These are phyloP conservation scores for Cryptomyrus ogoouensis DNA, from an alignment of 2,113 vertebrate genomes.

Conservation along the genomic window DNA sequence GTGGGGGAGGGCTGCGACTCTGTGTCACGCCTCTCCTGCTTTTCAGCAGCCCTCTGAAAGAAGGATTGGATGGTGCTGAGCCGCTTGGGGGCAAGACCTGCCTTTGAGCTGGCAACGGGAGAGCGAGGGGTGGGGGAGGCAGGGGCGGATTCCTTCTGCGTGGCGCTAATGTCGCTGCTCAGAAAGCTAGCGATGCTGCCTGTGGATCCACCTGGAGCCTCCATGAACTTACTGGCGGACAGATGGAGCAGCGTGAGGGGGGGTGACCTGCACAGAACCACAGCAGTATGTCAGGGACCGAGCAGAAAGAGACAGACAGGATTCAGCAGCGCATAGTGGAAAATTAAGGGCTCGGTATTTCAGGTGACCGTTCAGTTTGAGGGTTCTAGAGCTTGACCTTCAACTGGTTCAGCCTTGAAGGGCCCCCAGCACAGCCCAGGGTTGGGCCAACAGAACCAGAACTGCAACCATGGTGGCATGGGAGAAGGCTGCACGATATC, in stretches of 20 bases:
- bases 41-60: constrained; percentile 73
- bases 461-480: background rate
- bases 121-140: constrained; percentile 30
- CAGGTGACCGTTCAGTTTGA: background rate
- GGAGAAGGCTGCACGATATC: background rate
- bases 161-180: constrained; percentile 51
- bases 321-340: background rate
- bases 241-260: constrained; percentile 76
- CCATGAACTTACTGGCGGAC: constrained; percentile 77
- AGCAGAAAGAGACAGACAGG: background rate
- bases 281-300: background rate
- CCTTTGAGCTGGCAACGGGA: constrained; percentile 29
- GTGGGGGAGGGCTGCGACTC: constrained; percentile 12
- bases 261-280: constrained; percentile 69
- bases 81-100: constrained; percentile 34
- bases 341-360: background rate
- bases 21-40: constrained; percentile 44
- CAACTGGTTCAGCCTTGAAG: background rate
- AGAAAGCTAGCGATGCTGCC: constrained; percentile 74
- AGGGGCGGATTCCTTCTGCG: constrained; percentile 36
- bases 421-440: too few species aligned
- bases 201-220: constrained; percentile 49
- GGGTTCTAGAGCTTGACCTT: background rate
- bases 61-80: constrained; percentile 67
- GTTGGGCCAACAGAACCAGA: background rate